phyloP scores from a whole-genome alignment of 2,888 invertebrate species.

The Pasiphila rectangulata region DNA sequence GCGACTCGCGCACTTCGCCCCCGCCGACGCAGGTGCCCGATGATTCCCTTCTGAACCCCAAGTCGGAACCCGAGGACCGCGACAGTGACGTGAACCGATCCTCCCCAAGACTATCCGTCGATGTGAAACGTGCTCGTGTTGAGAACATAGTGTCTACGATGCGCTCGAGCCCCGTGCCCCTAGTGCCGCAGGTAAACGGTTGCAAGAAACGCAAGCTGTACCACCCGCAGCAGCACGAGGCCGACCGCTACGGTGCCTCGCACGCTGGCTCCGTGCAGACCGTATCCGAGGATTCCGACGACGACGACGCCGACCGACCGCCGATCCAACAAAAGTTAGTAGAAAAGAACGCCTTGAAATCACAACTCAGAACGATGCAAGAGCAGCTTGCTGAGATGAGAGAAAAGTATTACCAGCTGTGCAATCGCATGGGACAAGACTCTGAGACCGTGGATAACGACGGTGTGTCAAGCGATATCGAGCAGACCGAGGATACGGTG shows the following conservation, averaged over 20 bases:
- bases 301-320: slow-evolving; percentile 88
- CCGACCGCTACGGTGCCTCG: slow-evolving; percentile 80
- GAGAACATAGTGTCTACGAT: slow-evolving; percentile 97
- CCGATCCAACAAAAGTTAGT: slow-evolving; percentile 91
- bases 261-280: slow-evolving; percentile 71
- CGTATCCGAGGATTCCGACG: slow-evolving; percentile 86
- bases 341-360: slow-evolving; percentile 92
- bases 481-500: slow-evolving; percentile 75
- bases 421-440: slow-evolving; percentile 91
- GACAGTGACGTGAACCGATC: slow-evolving; percentile 82
- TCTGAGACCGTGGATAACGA: slow-evolving; percentile 88
- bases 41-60: slow-evolving; percentile 82
- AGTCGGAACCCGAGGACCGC: slow-evolving; percentile 84
- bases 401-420: slow-evolving; percentile 93
- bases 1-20: slow-evolving; percentile 73
- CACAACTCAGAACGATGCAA: slow-evolving; percentile 92
- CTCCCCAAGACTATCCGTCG: slow-evolving; percentile 82
- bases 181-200: slow-evolving; percentile 89
- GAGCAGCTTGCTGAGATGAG: slow-evolving; percentile 95
- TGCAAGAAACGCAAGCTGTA: slow-evolving; percentile 98
- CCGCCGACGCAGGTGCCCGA: slow-evolving; percentile 79
- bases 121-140: slow-evolving; percentile 95
- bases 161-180: slow-evolving; percentile 91
- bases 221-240: slow-evolving; percentile 96
- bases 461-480: slow-evolving; percentile 87